These are phyloP conservation scores for Chrysolina oricalcia DNA, from an alignment of 2,888 invertebrate species.

Conservation along the genomic window DNA sequence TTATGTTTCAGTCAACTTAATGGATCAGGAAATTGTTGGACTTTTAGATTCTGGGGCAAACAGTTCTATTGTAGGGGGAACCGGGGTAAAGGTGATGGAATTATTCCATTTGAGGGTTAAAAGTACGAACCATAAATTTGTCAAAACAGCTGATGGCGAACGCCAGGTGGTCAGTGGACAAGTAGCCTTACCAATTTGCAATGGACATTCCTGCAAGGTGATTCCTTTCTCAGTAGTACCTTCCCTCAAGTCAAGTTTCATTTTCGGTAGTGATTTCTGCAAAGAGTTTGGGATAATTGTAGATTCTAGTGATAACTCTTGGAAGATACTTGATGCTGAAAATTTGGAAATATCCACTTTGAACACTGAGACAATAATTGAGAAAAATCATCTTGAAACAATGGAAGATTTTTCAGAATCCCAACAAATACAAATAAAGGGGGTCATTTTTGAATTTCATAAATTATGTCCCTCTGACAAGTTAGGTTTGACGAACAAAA, in stretches of 20 bases:
- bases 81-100: neutral
- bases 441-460: too few relatives aligned
- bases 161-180: constrained; percentile 16
- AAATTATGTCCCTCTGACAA: neutral
- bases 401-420: too few relatives aligned
- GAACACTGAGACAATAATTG: too few relatives aligned
- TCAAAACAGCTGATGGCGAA: constrained; percentile 33
- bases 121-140: neutral
- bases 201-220: constrained; percentile 10
- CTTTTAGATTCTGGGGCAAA: neutral
- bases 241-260: constrained; percentile 25
- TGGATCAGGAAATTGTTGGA: neutral
- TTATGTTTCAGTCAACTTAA: neutral
- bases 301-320: too few relatives aligned
- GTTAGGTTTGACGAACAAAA: neutral
- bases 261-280: constrained; percentile 43
- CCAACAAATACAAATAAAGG: too few relatives aligned
- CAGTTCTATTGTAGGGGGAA: neutral
- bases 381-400: neutral
- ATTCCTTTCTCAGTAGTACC: constrained; percentile 30
- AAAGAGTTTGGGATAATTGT: constrained; percentile 17
- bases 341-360: too few relatives aligned
- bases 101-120: neutral
- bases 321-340: too few relatives aligned
- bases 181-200: constrained; percentile 27